Evolutionary conservation across 1,140 invertebrate species (phyloP).

Genomic region (Helicoverpa armigera): DNA sequence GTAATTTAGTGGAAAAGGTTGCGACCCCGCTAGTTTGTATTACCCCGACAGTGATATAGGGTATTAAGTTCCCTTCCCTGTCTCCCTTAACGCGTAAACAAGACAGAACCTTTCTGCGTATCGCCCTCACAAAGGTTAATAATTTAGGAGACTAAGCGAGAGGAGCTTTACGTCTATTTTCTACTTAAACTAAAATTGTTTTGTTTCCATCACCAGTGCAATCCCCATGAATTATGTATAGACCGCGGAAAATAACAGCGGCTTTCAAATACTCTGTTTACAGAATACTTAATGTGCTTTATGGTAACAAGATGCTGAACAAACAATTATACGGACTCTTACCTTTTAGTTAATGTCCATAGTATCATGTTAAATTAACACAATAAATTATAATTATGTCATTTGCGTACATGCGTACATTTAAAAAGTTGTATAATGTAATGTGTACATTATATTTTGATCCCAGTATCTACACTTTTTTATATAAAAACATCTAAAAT

Average conservation of each 20-base stretch:
- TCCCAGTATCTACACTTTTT: no score
- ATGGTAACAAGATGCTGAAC: slow-evolving; percentile 20
- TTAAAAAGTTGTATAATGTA: no score
- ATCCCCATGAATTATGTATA: slow-evolving; percentile 60
- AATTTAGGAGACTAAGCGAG: slow-evolving; percentile 84
- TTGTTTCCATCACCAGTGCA: slow-evolving; percentile 63
- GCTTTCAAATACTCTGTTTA: slow-evolving; percentile 38
- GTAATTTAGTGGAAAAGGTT: slow-evolving; percentile 86
- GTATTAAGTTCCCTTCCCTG: slow-evolving; percentile 83
- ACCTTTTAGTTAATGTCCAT: slow-evolving; percentile 36
- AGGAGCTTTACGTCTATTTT: slow-evolving; percentile 75
- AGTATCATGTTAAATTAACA: not conserved
- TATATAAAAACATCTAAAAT: no score
- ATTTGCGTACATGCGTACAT: no score
- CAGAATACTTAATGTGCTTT: slow-evolving; percentile 41
- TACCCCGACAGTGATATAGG: slow-evolving; percentile 84
- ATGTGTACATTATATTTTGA: no score
- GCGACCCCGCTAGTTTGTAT: slow-evolving; percentile 82
- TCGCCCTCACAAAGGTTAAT: slow-evolving; percentile 82
- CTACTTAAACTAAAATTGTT: slow-evolving; percentile 73
- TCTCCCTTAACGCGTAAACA: slow-evolving; percentile 85
- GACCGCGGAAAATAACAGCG: slow-evolving; percentile 37
- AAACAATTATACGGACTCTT: slow-evolving; percentile 41
- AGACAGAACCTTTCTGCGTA: slow-evolving; percentile 84
- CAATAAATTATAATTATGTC: no score